A percentile compares a stretch with the other conserved stretches of the same genome.
These are phyloP conservation scores for Melanostoma mellinum DNA, from an alignment of 2,888 invertebrate genomes.

Conservation along the genomic window DNA sequence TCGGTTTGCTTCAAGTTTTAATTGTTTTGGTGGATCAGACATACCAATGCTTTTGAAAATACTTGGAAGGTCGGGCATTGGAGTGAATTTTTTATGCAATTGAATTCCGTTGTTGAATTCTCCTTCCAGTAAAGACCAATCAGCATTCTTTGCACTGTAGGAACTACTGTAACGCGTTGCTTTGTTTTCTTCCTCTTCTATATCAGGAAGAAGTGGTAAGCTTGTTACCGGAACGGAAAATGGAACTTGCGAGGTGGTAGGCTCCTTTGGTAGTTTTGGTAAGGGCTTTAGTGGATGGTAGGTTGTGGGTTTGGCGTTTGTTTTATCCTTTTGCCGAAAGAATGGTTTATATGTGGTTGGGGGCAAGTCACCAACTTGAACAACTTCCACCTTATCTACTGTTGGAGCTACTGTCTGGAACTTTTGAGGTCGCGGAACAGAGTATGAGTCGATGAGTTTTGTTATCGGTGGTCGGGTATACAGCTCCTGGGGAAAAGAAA, in stretches of 20 bases:
- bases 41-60: slow-evolving; percentile 82
- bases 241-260: slow-evolving; percentile 77
- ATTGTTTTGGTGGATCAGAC: slow-evolving; percentile 75
- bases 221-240: slow-evolving; percentile 38
- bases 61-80: slow-evolving; percentile 75
- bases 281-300: slow-evolving; percentile 74
- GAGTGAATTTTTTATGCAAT: slow-evolving; percentile 39
- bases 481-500: slow-evolving; percentile 76
- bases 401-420: slow-evolving; percentile 77
- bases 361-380: slow-evolving; percentile 77
- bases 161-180: slow-evolving; percentile 81
- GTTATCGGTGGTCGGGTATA: slow-evolving; percentile 81
- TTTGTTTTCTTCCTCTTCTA: slow-evolving; percentile 58
- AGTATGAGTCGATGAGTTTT: slow-evolving; percentile 79
- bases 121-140: slow-evolving; percentile 75
- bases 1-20: slow-evolving; percentile 77
- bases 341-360: slow-evolving; percentile 83
- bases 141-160: slow-evolving; percentile 81
- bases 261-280: slow-evolving; percentile 14
- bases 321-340: slow-evolving; percentile 75
- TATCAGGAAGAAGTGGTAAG: slow-evolving; percentile 54
- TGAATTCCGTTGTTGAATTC: slow-evolving; percentile 36
- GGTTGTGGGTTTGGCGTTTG: slow-evolving; percentile 67
- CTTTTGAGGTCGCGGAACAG: slow-evolving; percentile 78
- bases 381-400: slow-evolving; percentile 76